Evolutionary conservation across 2,113 vertebrate genomes (phyloP).

Genomic region (Triplophysa rosa): DNA sequence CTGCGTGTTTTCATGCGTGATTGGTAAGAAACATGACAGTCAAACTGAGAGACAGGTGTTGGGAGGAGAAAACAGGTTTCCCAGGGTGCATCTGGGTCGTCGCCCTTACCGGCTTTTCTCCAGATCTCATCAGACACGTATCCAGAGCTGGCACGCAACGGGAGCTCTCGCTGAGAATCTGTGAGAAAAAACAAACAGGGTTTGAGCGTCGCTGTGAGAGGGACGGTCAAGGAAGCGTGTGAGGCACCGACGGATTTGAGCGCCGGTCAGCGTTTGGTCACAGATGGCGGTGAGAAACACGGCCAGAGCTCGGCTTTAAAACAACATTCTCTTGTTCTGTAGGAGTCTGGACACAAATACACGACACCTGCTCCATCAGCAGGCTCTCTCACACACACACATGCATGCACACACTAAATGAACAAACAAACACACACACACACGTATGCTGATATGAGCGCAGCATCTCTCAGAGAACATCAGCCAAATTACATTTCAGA

Average conservation of each 20-base stretch:
- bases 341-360: constrained; percentile 48
- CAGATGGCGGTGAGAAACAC: constrained; percentile 53
- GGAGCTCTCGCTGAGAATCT: constrained; percentile 92
- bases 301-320: constrained; percentile 49
- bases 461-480: too few species aligned
- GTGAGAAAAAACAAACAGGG: constrained; percentile 54
- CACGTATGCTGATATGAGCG: too few species aligned
- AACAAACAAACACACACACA: too few species aligned
- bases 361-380: constrained; percentile 60
- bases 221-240: background rate
- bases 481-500: too few species aligned
- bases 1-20: background rate
- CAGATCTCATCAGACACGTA: constrained; percentile 98
- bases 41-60: constrained; percentile 39
- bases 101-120: constrained; percentile 92
- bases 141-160: constrained; percentile 81
- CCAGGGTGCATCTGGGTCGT: constrained; percentile 25
- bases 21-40: background rate
- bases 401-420: background rate
- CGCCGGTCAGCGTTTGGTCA: constrained; percentile 48
- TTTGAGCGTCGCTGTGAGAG: background rate
- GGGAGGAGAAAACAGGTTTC: constrained; percentile 49
- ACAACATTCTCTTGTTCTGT: constrained; percentile 53
- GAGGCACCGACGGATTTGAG: background rate
- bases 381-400: constrained; percentile 35